Evolutionary conservation across 2,888 invertebrate genomes (phyloP), one percentile per base, ranked within the genome.

Genomic region (Panopea generosa): DNA sequence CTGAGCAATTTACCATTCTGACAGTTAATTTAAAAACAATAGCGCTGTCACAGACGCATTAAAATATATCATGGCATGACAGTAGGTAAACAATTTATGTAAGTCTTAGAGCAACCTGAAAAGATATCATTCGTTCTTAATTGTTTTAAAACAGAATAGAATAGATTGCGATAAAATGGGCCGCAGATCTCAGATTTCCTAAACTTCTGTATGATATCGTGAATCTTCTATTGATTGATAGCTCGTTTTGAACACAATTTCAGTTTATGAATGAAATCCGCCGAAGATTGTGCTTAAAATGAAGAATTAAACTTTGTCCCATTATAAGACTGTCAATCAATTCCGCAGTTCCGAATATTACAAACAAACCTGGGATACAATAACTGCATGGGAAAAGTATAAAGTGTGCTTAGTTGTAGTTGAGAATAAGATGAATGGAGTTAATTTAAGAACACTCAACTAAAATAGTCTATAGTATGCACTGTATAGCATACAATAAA

Each of bases 271-370:
- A 65, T 71, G 53, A 71, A 71, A 65, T 38, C 27, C 24, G 52
- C 59, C 65, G 33, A 57, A 63, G 33, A 59, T 63, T 50, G 9
- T 56, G 56, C 57, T 71, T 66, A 47, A 60, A 61, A 53, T 53
- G 60, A 33, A 40, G 47, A 38, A 47, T 68, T 68, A 68, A 68
- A 68, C 74, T 47, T 61, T 74, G 63, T 38, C 68, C 68, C 40
- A 59, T 7, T 57, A 59, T 47, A 38, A 40, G 27, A 27, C 55
- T 60, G 72, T 73, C 73, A 59, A 68, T 67, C 73, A 73, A 55
- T 66, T 49, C 33, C 14, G 45, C 45, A 24, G 45, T n/a, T 59
- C 43, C 24, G 59, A 24, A 59, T 45, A 43, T 45, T n/a, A 43
- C 26, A 26, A 59, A 24, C 24, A 59, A 45, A 59, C 45, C 4